These are phyloP conservation scores for Anarhynchus alexandrinus DNA, from an alignment of 2,113 vertebrate genomes.

Conservation along the genomic window DNA sequence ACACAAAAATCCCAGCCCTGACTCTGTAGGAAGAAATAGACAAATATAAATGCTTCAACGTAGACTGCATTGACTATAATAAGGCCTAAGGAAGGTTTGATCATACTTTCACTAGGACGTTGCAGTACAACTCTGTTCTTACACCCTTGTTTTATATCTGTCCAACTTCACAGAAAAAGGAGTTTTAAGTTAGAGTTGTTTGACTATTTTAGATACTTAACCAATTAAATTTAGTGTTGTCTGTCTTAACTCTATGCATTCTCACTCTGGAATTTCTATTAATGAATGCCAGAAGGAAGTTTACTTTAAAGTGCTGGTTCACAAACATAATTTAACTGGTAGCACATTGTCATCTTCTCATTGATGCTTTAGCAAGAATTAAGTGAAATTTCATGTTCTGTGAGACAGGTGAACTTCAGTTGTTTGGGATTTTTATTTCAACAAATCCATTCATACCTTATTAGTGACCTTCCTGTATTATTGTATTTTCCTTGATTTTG, in stretches of 20 bases:
- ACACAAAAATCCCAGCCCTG: neutral
- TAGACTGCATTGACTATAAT: neutral
- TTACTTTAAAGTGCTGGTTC: neutral
- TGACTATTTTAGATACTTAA: neutral
- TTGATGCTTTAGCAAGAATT: neutral
- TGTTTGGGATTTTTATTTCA: neutral
- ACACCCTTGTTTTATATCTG: neutral
- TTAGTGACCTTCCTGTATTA: neutral
- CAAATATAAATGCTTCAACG: neutral
- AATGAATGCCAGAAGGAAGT: neutral
- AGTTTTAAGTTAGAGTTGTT: neutral
- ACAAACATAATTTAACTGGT: neutral
- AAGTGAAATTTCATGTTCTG: neutral
- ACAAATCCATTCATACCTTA: neutral
- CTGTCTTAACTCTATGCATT: neutral
- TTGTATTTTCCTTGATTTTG: neutral
- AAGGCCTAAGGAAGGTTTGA: neutral
- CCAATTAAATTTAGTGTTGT: neutral
- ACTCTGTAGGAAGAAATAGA: neutral
- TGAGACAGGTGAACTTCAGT: neutral
- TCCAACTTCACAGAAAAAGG: neutral
- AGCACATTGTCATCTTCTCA: neutral
- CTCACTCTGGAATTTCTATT: neutral
- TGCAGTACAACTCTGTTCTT: neutral
- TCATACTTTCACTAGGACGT: fast-evolving